phyloP scores from a whole-genome alignment of 2,113 vertebrate species.

The Podocnemis expansa region DNA sequence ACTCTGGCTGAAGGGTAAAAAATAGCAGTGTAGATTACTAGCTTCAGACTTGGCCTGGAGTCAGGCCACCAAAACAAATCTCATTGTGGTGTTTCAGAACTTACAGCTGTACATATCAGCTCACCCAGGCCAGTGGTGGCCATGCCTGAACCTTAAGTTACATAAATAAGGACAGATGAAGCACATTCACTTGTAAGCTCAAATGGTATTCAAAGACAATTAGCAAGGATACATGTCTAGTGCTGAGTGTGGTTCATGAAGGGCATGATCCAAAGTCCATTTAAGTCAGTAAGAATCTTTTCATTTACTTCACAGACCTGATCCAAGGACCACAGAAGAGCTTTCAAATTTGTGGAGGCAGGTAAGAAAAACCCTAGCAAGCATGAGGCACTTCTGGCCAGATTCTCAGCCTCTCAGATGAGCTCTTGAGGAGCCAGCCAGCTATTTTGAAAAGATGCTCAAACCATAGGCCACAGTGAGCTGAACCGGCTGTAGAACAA shows the following conservation, averaged over 20 bases:
- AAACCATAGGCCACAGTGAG: background rate
- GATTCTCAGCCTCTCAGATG: background rate
- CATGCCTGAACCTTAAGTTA: background rate
- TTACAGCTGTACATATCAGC: background rate
- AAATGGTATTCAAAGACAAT: too few relatives aligned
- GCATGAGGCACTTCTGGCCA: background rate
- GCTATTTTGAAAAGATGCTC: background rate
- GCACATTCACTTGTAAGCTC: too few relatives aligned
- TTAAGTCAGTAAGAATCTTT: background rate
- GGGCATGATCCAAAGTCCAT: background rate
- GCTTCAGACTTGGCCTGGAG: background rate
- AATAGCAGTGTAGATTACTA: background rate
- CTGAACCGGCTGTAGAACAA: background rate
- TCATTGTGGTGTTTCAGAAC: background rate
- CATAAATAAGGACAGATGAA: too few relatives aligned
- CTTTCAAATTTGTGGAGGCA: background rate
- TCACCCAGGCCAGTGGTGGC: background rate
- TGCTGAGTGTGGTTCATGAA: background rate
- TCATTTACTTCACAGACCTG: background rate
- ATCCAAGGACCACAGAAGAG: background rate
- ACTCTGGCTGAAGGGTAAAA: background rate
- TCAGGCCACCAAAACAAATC: background rate
- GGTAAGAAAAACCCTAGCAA: background rate
- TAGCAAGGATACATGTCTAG: too few relatives aligned
- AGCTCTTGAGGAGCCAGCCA: background rate